These are phyloP conservation scores for Amphimallon solstitiale DNA, from an alignment of 2,888 invertebrate genomes.

Conservation along the genomic window DNA sequence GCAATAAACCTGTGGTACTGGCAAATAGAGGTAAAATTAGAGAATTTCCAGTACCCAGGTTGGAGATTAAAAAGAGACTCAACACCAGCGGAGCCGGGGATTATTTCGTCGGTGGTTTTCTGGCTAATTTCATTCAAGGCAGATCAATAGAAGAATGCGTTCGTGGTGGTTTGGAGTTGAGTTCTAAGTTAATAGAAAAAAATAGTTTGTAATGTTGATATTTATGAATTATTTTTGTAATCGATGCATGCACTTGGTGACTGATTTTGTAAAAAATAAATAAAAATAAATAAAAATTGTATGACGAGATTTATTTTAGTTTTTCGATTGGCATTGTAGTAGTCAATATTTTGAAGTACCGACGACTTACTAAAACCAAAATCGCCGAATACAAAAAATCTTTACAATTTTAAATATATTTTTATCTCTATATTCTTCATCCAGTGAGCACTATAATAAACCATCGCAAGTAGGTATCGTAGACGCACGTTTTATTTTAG, in stretches of 20 bases:
- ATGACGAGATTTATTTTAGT: no score
- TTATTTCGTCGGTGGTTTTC: constrained; percentile 52
- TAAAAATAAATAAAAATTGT: no score
- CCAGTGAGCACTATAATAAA: no score
- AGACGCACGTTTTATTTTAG: no score
- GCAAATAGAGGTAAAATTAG: neutral
- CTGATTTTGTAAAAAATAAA: no score
- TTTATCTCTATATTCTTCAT: no score
- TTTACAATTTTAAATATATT: no score
- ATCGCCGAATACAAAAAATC: no score
- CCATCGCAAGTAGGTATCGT: no score
- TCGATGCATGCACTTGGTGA: neutral
- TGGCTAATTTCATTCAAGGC: constrained; percentile 43
- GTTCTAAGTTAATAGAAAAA: constrained; percentile 43
- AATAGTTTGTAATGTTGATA: constrained; percentile 45
- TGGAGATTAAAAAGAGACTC: constrained; percentile 41
- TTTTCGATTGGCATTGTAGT: no score
- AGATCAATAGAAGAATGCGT: constrained; percentile 45
- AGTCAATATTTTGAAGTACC: no score
- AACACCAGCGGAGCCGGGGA: constrained; percentile 54
- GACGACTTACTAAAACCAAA: no score
- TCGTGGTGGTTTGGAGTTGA: constrained; percentile 41
- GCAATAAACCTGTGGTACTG: constrained; percentile 45
- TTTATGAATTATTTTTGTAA: neutral
- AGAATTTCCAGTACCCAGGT: constrained; percentile 41